Percentiles rank a stretch among this genome's conserved stretches.
These are phyloP conservation scores for Lagopus muta DNA, from an alignment of 2,113 vertebrate genomes.

Conservation along the genomic window DNA sequence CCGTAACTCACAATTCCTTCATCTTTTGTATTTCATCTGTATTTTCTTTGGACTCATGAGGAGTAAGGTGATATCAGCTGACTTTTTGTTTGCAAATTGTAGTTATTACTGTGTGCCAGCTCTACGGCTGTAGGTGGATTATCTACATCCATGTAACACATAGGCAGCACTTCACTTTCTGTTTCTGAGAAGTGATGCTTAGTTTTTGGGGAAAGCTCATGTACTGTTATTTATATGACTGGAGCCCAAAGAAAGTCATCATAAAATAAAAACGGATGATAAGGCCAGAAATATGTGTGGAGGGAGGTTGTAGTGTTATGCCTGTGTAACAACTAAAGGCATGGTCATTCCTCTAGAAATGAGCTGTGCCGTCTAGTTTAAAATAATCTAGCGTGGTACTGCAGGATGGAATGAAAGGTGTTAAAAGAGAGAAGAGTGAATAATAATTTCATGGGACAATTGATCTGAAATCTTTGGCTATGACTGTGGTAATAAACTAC, in stretches of 20 bases:
- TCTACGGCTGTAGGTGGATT: background rate
- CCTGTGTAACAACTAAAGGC: background rate
- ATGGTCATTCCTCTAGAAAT: background rate
- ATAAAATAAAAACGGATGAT: background rate
- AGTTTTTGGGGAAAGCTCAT: background rate
- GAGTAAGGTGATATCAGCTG: background rate
- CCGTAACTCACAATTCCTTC: background rate
- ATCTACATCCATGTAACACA: background rate
- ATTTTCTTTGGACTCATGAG: background rate
- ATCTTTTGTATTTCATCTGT: background rate
- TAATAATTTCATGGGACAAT: fast-evolving
- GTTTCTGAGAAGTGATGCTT: background rate
- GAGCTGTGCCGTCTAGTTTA: background rate
- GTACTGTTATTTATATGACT: background rate
- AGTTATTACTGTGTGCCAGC: background rate
- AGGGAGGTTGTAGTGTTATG: background rate
- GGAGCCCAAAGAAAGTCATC: background rate
- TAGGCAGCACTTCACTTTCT: background rate
- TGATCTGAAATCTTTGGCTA: background rate
- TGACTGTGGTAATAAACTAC: background rate
- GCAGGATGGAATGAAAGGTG: background rate
- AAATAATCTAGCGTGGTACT: background rate
- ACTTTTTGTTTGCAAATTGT: background rate
- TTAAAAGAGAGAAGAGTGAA: background rate
- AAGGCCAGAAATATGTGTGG: background rate